Conservation (phyloP, 2,888 invertebrate genomes). For the Tetranychus truncatus region DNA sequence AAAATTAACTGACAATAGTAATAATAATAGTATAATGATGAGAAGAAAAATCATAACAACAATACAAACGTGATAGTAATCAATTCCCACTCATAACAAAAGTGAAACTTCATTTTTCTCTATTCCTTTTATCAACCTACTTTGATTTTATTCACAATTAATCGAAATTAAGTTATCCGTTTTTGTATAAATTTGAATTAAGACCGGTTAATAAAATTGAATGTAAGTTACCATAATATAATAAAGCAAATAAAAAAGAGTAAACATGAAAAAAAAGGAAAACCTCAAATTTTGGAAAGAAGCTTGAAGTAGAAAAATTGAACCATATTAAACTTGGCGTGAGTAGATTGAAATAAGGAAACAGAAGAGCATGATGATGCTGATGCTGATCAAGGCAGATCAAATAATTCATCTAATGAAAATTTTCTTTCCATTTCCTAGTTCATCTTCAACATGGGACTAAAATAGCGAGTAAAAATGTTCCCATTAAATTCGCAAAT, state of each 20-base stretch:
- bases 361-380: not conserved
- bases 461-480: not conserved
- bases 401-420: not conserved
- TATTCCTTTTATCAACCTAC: not conserved
- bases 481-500: not conserved
- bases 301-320: not conserved
- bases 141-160: not conserved
- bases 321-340: not conserved
- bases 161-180: not conserved
- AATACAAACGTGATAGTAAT: not conserved
- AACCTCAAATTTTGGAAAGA: not conserved
- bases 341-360: not conserved
- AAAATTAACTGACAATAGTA: conserved; percentile 6
- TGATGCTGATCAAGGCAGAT: not conserved
- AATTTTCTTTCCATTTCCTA: not conserved
- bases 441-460: not conserved
- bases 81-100: not conserved
- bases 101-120: not conserved
- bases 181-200: not conserved
- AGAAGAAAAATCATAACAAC: not conserved
- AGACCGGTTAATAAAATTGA: not conserved
- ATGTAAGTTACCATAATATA: not conserved
- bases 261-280: not conserved
- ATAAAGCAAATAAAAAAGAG: not conserved
- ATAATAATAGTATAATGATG: not conserved